Evolutionary conservation across 2,113 vertebrate species (phyloP).

Genomic region (Mesembrinibis cayennensis): DNA sequence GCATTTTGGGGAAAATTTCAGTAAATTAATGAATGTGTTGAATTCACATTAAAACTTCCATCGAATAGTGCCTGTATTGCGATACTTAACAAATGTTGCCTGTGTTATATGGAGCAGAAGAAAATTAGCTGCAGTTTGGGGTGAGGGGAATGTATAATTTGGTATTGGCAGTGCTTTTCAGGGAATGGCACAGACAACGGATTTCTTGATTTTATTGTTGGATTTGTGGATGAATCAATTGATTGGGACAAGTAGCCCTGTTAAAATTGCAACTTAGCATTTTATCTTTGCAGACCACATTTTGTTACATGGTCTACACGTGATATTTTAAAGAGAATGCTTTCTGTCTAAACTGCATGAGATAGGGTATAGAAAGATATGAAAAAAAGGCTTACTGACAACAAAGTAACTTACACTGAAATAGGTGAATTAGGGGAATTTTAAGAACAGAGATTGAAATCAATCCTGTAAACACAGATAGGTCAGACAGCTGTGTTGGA

Average conservation of each 20-base stretch:
- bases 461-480: neutral
- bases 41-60: constrained; percentile 6
- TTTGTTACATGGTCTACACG: neutral
- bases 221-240: neutral
- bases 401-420: neutral
- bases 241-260: neutral
- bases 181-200: neutral
- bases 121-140: constrained; percentile 38
- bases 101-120: constrained; percentile 21
- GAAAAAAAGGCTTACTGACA: neutral
- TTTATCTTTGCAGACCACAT: neutral
- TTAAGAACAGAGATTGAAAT: neutral
- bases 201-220: constrained; percentile 1
- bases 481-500: neutral
- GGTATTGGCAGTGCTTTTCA: neutral
- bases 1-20: neutral
- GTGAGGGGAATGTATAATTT: constrained; percentile 11
- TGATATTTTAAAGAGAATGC: neutral
- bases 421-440: neutral
- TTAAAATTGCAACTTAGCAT: neutral
- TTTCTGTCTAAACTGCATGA: neutral
- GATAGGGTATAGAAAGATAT: neutral
- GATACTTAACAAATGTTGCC: constrained; percentile 31
- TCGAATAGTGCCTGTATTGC: neutral
- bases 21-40: constrained; percentile 44